Conservation (phyloP, 2,888 invertebrate genomes). For the Arge pagana region DNA sequence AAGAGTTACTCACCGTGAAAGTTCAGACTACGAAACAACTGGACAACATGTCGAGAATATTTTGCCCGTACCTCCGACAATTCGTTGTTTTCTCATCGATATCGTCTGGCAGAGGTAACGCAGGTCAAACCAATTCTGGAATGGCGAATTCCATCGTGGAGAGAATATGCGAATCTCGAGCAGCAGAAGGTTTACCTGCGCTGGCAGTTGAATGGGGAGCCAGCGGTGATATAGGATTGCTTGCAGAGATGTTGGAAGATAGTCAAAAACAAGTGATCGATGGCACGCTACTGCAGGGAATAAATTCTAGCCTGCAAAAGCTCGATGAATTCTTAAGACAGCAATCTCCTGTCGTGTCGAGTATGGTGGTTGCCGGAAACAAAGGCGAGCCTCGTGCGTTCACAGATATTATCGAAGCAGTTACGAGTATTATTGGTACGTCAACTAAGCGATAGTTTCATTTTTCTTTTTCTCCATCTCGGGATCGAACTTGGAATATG, state of each 20-base stretch:
- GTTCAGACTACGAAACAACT: conserved; percentile 61
- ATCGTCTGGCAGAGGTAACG: conserved; percentile 68
- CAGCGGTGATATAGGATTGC: conserved; percentile 74
- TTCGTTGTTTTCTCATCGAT: conserved; percentile 72
- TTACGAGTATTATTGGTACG: conserved; percentile 64
- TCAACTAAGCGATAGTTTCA: no score
- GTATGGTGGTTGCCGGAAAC: conserved; percentile 89
- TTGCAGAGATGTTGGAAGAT: conserved; percentile 75
- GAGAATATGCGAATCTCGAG: conserved; percentile 62
- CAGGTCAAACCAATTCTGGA: conserved; percentile 70
- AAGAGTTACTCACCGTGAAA: conserved; percentile 60
- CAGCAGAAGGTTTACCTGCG: conserved; percentile 59
- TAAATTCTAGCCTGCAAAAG: conserved; percentile 78
- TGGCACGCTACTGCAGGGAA: conserved; percentile 85
- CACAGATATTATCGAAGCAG: conserved; percentile 73
- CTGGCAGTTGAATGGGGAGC: conserved; percentile 70
- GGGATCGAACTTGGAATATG: no score
- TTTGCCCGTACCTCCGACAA: conserved; percentile 58
- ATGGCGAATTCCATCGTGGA: conserved; percentile 63
- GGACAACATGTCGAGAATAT: conserved; percentile 61
- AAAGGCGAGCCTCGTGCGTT: conserved; percentile 65
- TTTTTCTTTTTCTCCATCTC: no score
- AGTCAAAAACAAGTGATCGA: conserved; percentile 71
- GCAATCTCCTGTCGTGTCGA: conserved; percentile 70
- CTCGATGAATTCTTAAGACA: conserved; percentile 74